Base-by-base conservation (phyloP, 2,797 vertebrate genomes). In the Triplophysa yarkandensis region DNA sequence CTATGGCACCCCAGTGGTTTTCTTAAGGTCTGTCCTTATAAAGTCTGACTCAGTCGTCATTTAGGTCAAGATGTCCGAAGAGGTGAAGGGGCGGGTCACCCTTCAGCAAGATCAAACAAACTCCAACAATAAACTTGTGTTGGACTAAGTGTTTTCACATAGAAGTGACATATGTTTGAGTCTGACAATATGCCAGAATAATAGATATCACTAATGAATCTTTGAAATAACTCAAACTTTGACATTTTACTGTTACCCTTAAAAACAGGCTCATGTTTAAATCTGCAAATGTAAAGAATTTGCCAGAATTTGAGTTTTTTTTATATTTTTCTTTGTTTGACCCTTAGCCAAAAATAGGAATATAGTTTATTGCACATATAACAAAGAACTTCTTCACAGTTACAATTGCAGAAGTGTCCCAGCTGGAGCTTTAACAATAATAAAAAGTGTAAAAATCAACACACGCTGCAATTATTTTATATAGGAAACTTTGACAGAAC, bases 31-130 rank as follows among this genome's bases (percentile, higher is more conserved):
- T 79, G 50, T 46, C 30, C 50, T 68, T 78, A 48, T 82, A 78
- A 83, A 80, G 78, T 83, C 44, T 28, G 74, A 64, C 73, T 71
- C 73, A 23, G 13, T 62, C 76, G 76, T 57, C 70, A 60, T 13
- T 1, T 11, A 48, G 82, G 77, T 79, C 73, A 68, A 66, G 60
- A 77, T 74, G 73, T 82, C 70, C 27, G 21, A 39, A 54, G 32
- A 73, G 77, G 72, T 81, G 68, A 77, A 78, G 32, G 39, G 63
- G 48, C 19, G 11, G 61, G 60, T 58, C 30, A 21, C 41, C 14
- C 14, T 28, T 21, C 23, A 25, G 54, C 32, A 43, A 39, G 43
- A 68, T 75, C 73, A 75, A 75, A 68, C 41, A 61, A 61, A 0
- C 7, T 41, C 43, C 13, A 52, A 58, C 55, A 58, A 58, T 58